Evolutionary conservation across 2,888 invertebrate genomes (phyloP).

Genomic region (Eulithis prunata): DNA sequence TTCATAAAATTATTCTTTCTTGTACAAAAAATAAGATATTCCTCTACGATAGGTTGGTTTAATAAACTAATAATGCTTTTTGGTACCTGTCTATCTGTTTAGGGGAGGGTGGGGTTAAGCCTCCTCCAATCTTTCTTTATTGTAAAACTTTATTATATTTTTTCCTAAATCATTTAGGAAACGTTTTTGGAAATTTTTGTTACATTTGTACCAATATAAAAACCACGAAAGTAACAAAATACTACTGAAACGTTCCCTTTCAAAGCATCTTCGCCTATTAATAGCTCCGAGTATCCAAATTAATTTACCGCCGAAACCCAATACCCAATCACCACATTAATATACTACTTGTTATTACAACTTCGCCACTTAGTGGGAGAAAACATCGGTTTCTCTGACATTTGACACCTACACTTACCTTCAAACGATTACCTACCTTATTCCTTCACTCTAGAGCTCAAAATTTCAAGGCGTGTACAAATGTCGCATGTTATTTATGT

Average conservation of each 20-base stretch:
- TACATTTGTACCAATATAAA: too few relatives aligned
- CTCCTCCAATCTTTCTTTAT: too few relatives aligned
- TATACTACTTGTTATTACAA: constrained; percentile 76
- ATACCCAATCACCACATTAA: constrained; percentile 58
- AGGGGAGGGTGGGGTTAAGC: too few relatives aligned
- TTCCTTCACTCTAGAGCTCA: not conserved
- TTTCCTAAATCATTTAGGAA: too few relatives aligned
- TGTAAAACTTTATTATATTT: too few relatives aligned
- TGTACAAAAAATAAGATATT: too few relatives aligned
- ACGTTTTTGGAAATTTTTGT: too few relatives aligned
- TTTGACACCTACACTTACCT: constrained; percentile 51
- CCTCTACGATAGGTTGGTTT: too few relatives aligned
- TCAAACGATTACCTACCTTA: constrained; percentile 33
- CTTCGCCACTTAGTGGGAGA: constrained; percentile 70
- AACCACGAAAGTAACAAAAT: constrained; percentile 12
- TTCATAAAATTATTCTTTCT: too few relatives aligned
- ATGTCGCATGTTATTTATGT: constrained; percentile 5
- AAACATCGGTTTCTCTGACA: constrained; percentile 66
- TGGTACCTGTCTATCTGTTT: too few relatives aligned
- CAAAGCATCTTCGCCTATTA: constrained; percentile 23
- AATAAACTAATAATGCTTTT: too few relatives aligned
- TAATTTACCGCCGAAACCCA: constrained; percentile 45
- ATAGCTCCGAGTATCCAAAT: constrained; percentile 36
- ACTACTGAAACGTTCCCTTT: constrained; percentile 5
- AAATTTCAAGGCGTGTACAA: not conserved